phyloP scores from a whole-genome alignment of 1,140 invertebrate genomes.

The Polypedilum pembai region DNA sequence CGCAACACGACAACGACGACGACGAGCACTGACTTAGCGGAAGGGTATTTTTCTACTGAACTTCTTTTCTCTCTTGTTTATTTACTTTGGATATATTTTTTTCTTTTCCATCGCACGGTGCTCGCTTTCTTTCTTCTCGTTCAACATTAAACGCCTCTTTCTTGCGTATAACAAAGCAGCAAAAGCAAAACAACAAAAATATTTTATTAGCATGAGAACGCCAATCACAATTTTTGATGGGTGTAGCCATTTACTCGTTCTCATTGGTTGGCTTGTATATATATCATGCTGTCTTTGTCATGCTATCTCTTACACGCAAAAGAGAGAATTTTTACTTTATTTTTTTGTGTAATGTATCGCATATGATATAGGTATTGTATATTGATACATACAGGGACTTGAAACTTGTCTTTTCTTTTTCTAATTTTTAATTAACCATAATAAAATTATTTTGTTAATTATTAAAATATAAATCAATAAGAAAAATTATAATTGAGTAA shows the following conservation, averaged over 20 bases:
- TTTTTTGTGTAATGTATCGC: background rate
- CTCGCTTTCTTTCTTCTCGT: background rate
- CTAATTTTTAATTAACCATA: too few species aligned
- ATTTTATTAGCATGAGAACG: conserved; percentile 26
- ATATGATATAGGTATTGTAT: too few species aligned
- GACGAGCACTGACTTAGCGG: background rate
- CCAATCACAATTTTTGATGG: conserved; percentile 20
- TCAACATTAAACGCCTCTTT: conserved; percentile 6
- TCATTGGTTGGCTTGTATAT: background rate
- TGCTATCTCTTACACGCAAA: background rate
- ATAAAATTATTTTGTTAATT: background rate
- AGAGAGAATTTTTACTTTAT: background rate
- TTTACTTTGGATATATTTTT: conserved; percentile 10
- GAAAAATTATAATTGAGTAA: too few species aligned
- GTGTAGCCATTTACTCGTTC: background rate
- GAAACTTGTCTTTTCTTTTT: background rate
- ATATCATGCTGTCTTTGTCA: too few species aligned
- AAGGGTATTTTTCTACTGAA: conserved; percentile 28
- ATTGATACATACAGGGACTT: background rate
- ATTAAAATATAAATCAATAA: background rate
- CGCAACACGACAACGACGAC: background rate
- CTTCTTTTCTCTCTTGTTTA: conserved; percentile 16
- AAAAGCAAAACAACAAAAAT: background rate
- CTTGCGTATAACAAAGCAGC: background rate
- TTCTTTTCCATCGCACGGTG: too few species aligned